Conservation (phyloP, 2,888 invertebrate species). For the Acanthococcus lagerstroemiae region DNA sequence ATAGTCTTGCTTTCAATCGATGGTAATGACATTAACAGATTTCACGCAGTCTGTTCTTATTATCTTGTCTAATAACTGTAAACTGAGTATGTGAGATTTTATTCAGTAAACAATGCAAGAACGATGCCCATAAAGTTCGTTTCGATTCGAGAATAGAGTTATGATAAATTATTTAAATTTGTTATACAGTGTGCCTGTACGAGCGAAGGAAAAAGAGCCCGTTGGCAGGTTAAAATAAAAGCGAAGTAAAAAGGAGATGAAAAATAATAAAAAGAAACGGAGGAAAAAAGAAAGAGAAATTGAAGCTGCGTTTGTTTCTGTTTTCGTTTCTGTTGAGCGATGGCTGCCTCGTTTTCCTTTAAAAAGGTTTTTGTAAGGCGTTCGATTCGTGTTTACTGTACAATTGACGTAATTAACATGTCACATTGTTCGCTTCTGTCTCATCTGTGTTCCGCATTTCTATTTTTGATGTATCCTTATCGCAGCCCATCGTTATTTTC, state of each 20-base stretch:
- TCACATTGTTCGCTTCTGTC: conserved; percentile 14
- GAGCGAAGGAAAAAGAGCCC: neutral
- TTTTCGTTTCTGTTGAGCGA: conserved; percentile 7
- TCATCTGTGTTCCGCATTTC: conserved; percentile 10
- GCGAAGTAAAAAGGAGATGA: neutral
- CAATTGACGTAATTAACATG: conserved; percentile 29
- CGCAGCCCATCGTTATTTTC: neutral
- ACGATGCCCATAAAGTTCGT: neutral
- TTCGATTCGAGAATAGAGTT: neutral
- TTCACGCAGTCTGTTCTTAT: no score
- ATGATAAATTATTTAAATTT: neutral
- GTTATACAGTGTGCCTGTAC: neutral
- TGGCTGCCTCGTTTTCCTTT: conserved; percentile 17
- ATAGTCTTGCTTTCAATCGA: no score
- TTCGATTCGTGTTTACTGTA: conserved; percentile 27
- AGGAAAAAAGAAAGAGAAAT: conserved; percentile 7
- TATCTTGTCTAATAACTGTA: no score
- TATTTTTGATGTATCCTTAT: neutral
- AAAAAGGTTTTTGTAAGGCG: conserved; percentile 20
- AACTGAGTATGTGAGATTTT: no score
- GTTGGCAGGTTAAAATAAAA: neutral
- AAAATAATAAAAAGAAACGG: neutral
- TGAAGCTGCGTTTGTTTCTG: conserved; percentile 16
- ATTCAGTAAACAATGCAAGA: no score
- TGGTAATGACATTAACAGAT: no score